A percentile compares a stretch with the other conserved stretches of the same genome.
phyloP scores from a whole-genome alignment of 2,888 invertebrate genomes.

The Drosophila peninsularis region DNA sequence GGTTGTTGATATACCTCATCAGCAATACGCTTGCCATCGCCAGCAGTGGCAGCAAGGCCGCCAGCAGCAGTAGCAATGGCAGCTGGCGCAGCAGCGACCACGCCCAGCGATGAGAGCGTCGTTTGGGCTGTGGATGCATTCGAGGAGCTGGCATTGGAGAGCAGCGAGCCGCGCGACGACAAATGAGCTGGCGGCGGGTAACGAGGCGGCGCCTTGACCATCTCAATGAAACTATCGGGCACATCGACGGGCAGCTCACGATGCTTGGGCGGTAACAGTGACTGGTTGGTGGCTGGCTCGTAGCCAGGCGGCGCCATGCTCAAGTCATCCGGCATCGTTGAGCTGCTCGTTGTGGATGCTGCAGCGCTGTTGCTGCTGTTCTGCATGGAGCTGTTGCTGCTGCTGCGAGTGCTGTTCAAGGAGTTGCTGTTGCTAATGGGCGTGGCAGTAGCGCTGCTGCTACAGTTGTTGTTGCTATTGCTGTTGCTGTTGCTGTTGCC shows the following conservation, averaged over 20 bases:
- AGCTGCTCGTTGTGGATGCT: conserved; percentile 47
- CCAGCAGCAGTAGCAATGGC: neutral
- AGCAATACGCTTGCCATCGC: conserved; percentile 39
- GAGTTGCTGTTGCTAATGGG: conserved; percentile 57
- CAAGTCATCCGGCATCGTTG: conserved; percentile 66
- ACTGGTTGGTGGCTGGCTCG: conserved; percentile 56
- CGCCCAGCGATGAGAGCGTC: conserved; percentile 61
- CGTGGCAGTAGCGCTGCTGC: conserved; percentile 26
- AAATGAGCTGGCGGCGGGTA: conserved; percentile 87
- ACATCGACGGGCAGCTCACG: conserved; percentile 94
- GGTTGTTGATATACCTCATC: conserved; percentile 57
- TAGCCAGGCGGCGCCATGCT: conserved; percentile 83
- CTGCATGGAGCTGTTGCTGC: conserved; percentile 54
- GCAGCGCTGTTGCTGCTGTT: conserved; percentile 43
- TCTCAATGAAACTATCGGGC: conserved; percentile 93
- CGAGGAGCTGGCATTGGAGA: conserved; percentile 78
- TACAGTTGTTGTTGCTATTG: conserved; percentile 24
- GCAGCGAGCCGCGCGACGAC: conserved; percentile 82
- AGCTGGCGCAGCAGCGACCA: conserved; percentile 7
- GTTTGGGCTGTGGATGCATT: conserved; percentile 68
- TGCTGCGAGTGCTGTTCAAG: conserved; percentile 38
- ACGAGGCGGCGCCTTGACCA: conserved; percentile 90
- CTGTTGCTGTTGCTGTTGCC: conserved; percentile 63
- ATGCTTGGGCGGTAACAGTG: conserved; percentile 71
- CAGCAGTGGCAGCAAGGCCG: conserved; percentile 9